phyloP scores from a whole-genome alignment of 2,113 vertebrate species.

The Phoenicopterus ruber region DNA sequence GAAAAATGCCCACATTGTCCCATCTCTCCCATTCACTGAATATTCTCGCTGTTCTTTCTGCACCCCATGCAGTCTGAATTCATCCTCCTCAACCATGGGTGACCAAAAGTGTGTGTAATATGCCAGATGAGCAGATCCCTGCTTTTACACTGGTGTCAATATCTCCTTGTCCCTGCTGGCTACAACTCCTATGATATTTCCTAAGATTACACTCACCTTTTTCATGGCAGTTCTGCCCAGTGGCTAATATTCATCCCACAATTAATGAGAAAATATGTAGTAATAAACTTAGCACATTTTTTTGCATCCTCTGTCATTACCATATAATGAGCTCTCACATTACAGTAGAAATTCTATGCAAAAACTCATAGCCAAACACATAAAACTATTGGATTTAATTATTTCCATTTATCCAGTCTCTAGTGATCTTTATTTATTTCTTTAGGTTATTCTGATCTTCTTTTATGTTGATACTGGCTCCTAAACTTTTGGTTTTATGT shows the following conservation, averaged over 20 bases:
- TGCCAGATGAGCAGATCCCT: not conserved
- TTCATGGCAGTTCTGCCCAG: not conserved
- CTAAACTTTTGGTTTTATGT: not conserved
- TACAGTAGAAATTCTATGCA: not conserved
- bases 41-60: not conserved
- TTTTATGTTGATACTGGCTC: not conserved
- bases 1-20: not conserved
- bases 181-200: not conserved
- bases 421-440: not conserved
- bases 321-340: not conserved
- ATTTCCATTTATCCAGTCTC: not conserved
- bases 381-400: not conserved
- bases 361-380: not conserved
- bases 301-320: not conserved
- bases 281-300: not conserved
- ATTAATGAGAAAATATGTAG: not conserved
- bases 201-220: not conserved
- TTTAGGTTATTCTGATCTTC: not conserved
- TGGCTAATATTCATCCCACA: not conserved
- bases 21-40: not conserved
- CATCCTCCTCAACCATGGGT: not conserved
- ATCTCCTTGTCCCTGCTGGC: not conserved
- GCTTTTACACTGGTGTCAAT: accelerated
- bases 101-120: not conserved
- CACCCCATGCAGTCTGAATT: not conserved